phyloP scores from a whole-genome alignment of 2,888 invertebrate species.

The Allolobophora icterica region DNA sequence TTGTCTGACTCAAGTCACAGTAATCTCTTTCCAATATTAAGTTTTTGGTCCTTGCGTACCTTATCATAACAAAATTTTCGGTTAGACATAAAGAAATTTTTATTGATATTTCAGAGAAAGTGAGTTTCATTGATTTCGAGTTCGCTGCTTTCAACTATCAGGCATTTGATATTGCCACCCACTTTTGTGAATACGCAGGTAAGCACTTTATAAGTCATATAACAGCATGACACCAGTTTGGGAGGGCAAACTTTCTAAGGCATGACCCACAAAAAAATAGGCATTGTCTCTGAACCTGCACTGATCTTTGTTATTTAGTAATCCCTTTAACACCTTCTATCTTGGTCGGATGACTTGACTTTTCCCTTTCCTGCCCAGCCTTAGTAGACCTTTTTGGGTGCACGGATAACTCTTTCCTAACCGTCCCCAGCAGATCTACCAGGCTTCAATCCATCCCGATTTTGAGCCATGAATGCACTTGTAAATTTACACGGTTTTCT shows the following conservation, averaged over 20 bases:
- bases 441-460: background rate
- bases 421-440: background rate
- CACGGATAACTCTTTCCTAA: too few species aligned
- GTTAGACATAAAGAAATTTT: background rate
- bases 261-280: background rate
- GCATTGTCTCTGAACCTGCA: background rate
- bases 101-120: constrained; percentile 66
- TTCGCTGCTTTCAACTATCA: constrained; percentile 92
- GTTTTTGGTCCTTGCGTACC: background rate
- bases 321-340: background rate
- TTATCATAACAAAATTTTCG: background rate
- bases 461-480: background rate
- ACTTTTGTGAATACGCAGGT: constrained; percentile 97
- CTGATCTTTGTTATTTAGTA: background rate
- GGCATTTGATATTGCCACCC: constrained; percentile 95
- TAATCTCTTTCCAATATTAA: background rate
- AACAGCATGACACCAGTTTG: background rate
- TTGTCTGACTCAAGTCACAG: background rate
- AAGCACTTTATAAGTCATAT: constrained; percentile 53
- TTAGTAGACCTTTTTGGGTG: background rate
- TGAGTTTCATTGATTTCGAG: constrained; percentile 96
- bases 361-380: background rate
- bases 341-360: background rate
- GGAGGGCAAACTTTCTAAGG: background rate
- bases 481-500: too few species aligned